These are phyloP conservation scores for Sitophilus oryzae DNA, from an alignment of 1,140 invertebrate species.

Conservation along the genomic window DNA sequence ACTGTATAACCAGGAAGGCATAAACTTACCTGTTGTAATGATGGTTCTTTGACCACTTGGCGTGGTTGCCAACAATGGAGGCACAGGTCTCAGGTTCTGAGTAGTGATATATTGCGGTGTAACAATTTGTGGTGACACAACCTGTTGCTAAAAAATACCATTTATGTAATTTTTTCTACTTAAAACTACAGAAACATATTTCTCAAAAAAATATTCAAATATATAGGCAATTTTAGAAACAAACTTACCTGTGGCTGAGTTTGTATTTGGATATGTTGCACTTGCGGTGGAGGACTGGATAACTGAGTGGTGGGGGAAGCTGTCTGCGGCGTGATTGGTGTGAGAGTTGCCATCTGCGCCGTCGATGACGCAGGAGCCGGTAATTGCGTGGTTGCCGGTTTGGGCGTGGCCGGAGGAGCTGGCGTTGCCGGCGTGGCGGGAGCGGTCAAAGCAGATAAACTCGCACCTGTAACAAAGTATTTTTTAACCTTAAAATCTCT, in stretches of 20 bases:
- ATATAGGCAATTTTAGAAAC: too few relatives aligned
- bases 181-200: background rate
- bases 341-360: background rate
- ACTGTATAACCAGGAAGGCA: too few relatives aligned
- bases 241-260: background rate
- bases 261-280: conserved; percentile 1
- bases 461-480: too few relatives aligned
- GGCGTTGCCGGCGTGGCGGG: conserved; percentile 1
- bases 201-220: background rate
- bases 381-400: background rate
- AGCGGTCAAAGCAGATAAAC: conserved; percentile 13
- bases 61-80: conserved; percentile 36
- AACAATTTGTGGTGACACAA: conserved; percentile 31
- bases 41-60: conserved; percentile 31
- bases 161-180: conserved; percentile 1
- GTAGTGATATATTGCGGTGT: conserved; percentile 41
- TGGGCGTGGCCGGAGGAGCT: background rate
- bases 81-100: conserved; percentile 42
- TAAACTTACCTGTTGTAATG: conserved; percentile 28
- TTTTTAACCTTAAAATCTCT: too few relatives aligned
- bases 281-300: background rate
- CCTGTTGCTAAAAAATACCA: conserved; percentile 18
- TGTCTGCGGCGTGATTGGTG: background rate
- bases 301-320: background rate
- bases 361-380: background rate